These are phyloP conservation scores for Eptesicus fuscus DNA, from an alignment of 2,113 vertebrate species.

Conservation along the genomic window DNA sequence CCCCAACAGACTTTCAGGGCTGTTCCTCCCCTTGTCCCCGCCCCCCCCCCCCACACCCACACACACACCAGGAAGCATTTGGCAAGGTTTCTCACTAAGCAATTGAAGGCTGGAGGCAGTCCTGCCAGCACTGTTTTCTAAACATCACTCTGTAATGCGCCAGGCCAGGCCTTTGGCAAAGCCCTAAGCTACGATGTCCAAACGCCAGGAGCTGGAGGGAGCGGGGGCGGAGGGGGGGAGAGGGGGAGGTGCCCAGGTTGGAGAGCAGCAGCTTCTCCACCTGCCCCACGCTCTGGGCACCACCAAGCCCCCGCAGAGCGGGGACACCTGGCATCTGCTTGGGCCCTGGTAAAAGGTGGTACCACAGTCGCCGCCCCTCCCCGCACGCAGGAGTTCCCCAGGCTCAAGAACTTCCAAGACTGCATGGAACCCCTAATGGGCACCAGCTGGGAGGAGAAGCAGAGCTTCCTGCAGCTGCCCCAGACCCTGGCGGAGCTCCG, in stretches of 20 bases:
- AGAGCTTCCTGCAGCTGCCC: conserved; percentile 46
- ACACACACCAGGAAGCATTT: background rate
- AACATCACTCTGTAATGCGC: background rate
- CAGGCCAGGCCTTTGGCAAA: background rate
- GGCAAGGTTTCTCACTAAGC: background rate
- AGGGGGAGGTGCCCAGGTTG: background rate
- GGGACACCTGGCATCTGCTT: background rate
- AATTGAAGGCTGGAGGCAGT: background rate
- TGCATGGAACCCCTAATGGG: conserved; percentile 34
- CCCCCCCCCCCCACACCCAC: too few relatives aligned
- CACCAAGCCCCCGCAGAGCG: background rate
- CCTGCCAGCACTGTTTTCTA: background rate
- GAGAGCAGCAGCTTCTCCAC: background rate
- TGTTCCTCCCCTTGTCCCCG: background rate
- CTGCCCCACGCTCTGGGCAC: background rate
- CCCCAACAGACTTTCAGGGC: background rate
- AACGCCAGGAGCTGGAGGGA: background rate
- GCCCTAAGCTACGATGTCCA: background rate
- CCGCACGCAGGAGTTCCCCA: conserved; percentile 37
- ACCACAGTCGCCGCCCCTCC: background rate
- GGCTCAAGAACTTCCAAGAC: conserved; percentile 17
- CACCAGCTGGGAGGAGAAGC: background rate
- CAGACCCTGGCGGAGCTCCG: conserved; percentile 4
- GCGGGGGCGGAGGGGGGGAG: too few relatives aligned
- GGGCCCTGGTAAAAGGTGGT: background rate